A percentile compares a stretch with the other conserved stretches of the same genome.
These are phyloP conservation scores for Hirundichthys speculiger DNA, from an alignment of 2,113 vertebrate genomes.

Conservation along the genomic window DNA sequence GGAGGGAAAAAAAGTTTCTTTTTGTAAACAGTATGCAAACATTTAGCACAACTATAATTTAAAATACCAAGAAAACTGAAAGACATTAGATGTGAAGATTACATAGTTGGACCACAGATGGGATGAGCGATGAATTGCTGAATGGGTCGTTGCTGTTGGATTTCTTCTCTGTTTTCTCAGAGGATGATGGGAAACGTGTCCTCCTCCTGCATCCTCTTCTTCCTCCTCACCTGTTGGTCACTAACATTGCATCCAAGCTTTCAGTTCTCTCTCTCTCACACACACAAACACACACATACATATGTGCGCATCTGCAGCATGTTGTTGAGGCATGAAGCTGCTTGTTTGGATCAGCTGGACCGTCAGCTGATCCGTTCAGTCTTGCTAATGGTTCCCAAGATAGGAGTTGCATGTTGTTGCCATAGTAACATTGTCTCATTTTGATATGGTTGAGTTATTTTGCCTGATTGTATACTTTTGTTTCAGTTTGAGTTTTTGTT, in stretches of 20 bases:
- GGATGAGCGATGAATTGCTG: no score
- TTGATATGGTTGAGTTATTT: constrained; percentile 12
- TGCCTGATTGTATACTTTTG: constrained; percentile 34
- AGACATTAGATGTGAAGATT: no score
- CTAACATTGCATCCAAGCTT: constrained; percentile 1
- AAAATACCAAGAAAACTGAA: no score
- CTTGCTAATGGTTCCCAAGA: neutral
- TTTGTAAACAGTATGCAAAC: no score
- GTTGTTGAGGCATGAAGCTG: neutral
- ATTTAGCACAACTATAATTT: no score
- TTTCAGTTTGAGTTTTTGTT: constrained; percentile 53
- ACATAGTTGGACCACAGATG: no score
- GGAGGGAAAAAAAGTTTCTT: no score
- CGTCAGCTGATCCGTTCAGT: neutral
- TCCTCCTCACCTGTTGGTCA: constrained; percentile 15
- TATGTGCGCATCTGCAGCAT: neutral
- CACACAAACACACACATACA: neutral
- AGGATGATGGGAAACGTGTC: neutral
- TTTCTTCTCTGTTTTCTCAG: neutral
- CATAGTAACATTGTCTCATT: constrained; percentile 7
- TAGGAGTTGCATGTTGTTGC: constrained; percentile 30
- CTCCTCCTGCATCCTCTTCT: constrained; percentile 3
- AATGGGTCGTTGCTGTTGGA: neutral
- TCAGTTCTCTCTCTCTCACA: constrained; percentile 10
- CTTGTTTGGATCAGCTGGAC: no score